Conservation (phyloP, 64 coral and sea anemone genomes). For the Astreopora myriophthalma region DNA sequence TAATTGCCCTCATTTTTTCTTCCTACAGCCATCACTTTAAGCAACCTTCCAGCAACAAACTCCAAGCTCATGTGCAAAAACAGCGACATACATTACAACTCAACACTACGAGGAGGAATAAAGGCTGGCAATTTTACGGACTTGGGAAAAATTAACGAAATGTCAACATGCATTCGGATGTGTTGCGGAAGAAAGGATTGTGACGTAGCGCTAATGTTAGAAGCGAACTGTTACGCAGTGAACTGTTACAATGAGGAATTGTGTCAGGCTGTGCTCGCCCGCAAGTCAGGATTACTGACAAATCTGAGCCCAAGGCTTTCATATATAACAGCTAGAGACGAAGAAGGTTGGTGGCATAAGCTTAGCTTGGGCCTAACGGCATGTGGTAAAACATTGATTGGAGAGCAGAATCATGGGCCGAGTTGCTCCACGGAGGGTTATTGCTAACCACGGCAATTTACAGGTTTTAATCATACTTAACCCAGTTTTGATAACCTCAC, state of each 20-base stretch:
- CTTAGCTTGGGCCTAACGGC: too few relatives aligned
- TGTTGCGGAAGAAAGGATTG: constrained; percentile 91
- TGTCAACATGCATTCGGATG: constrained; percentile 91
- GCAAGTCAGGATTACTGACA: constrained; percentile 76
- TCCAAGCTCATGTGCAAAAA: constrained; percentile 98
- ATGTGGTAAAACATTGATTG: too few relatives aligned
- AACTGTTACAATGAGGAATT: constrained; percentile 66
- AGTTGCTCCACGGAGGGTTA: too few relatives aligned
- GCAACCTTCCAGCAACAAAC: constrained; percentile 77
- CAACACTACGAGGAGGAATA: constrained; percentile 87
- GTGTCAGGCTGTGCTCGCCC: constrained; percentile 80
- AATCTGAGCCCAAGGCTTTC: constrained; percentile 86
- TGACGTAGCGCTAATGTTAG: constrained; percentile 94
- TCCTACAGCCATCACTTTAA: constrained; percentile 78
- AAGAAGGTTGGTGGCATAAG: constrained; percentile 80
- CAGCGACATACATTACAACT: constrained; percentile 80
- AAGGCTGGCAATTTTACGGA: constrained; percentile 92
- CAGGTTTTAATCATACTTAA: too few relatives aligned
- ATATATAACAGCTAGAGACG: constrained; percentile 94
- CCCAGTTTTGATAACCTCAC: too few relatives aligned
- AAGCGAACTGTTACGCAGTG: constrained; percentile 89
- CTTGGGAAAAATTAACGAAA: constrained; percentile 82
- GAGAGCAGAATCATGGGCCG: too few relatives aligned
- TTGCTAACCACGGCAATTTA: too few relatives aligned
- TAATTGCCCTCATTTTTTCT: background rate